Base-by-base conservation (phyloP, 2,888 invertebrate genomes). In the Beris morrisii region DNA sequence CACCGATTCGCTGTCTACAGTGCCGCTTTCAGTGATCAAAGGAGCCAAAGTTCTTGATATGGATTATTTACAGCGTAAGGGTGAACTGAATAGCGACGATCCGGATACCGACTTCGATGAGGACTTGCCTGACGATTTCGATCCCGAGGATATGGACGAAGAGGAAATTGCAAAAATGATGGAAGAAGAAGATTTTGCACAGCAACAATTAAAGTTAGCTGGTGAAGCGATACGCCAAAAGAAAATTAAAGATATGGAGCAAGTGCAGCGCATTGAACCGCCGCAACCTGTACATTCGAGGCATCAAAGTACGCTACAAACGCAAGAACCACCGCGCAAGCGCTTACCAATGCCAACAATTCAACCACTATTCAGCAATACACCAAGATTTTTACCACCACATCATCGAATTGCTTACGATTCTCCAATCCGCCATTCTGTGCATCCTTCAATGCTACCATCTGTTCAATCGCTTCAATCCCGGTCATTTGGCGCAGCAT, bases 111-210 rank as follows among this genome's bases (percentile, higher is more conserved):
- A 71, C 32, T 72, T 72, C 54, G 72, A 71, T 67, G 77, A 79
- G 3, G 80, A 80, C 64, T 71, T 82, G 45, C 80, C 81, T 0
- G 82, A 82, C 64, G 81, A 82, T 64, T 78, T 82, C 32, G 77
- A 77, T 67, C 80, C 82, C 0, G 84, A 84, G 32, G 82, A 82
- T 69, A 81, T 84, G 80, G 82, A 82, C 65, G 77, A 81, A 66
- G 81, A 81, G 64, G 77, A 78, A 3, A 80, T 81, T 46, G 81
- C 80, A n/a, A 84, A 84, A 73, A 84, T 86, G 84, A 85, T 86
- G 78, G 86, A 86, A 70, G 85, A 85, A 56, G 86, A 87, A 73
- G 86, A 86, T 69, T 85, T 83, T 53, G 85, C 84, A 0, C 83
- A 84, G 43, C 82, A 84, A 13, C 85, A 84, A 71, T 73, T 84